Evolutionary conservation across 2,797 vertebrate species (phyloP), one percentile per base, ranked within the genome.

Genomic region (Graptemys geographica): DNA sequence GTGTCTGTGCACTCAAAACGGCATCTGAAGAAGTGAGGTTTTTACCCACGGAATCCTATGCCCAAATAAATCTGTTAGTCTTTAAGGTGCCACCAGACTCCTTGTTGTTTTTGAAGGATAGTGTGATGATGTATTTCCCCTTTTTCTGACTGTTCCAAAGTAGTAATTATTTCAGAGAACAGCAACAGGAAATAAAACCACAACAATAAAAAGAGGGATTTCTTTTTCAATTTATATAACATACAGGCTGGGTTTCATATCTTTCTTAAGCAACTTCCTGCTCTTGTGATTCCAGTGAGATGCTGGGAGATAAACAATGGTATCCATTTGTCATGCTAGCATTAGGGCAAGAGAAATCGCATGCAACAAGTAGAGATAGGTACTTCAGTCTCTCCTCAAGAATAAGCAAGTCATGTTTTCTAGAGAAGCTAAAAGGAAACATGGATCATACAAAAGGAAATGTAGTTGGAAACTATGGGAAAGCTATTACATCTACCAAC

Each of bases 241-340:
- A 69, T 4, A 41, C 25, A 81, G 5, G 2, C 16, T 23, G 31
- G n/a, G 12, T 79, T 90, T 88, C 86, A 23, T 84, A 55, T 76
- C 12, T 87, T 86, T 82, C 49, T 83, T 82, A 85, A 27, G 51
- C 72, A 80, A 59, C 53, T 55, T 92, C 53, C 82, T 90, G 84
- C 56, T 87, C 78, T 47, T 15, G 44, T 94, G 74, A 91, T 44
- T 87, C 91, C 78, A 82, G 56, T 12, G 91, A 47, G 23, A 81
- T 51, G 51, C 11, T 84, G 72, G 83, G 81, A 4, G 27, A 89
- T 53, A 62, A 89, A 81, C 28, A 90, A 59, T 8, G 76, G 15
- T 55, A 25, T 1, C 2, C 56, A 76, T 2, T 31, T 41, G 12
- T 87, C 51, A 87, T 28, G 78, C 0, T 0, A 84, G 23, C 2